These are phyloP conservation scores for Palaemon carinicauda DNA, from an alignment of 1,140 invertebrate species.

Conservation along the genomic window DNA sequence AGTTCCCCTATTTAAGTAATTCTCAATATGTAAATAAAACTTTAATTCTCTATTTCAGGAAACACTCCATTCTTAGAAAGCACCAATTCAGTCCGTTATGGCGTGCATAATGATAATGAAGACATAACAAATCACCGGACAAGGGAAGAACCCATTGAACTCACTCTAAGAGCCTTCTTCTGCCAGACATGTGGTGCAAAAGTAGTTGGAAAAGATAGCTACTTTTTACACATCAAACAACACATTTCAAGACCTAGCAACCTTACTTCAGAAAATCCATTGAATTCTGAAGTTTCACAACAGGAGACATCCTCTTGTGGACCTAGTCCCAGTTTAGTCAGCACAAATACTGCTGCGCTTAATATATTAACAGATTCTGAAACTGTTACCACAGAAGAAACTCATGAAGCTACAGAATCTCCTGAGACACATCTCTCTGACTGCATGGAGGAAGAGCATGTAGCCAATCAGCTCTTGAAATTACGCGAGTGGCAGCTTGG, in stretches of 20 bases:
- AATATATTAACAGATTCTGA: constrained; percentile 10
- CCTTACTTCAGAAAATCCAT: too few relatives aligned
- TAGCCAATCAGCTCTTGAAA: constrained; percentile 36
- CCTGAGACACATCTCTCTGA: neutral
- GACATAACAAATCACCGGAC: neutral
- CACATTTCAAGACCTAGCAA: neutral
- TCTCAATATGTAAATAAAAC: too few relatives aligned
- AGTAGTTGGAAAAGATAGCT: constrained; percentile 19
- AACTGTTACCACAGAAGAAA: neutral
- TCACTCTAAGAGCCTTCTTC: constrained; percentile 9
- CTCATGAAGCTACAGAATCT: neutral
- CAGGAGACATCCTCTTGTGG: too few relatives aligned
- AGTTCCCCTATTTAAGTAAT: too few relatives aligned
- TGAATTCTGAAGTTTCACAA: too few relatives aligned
- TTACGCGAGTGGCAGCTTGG: constrained; percentile 42
- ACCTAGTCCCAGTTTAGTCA: too few relatives aligned
- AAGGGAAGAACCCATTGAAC: neutral
- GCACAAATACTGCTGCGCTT: too few relatives aligned
- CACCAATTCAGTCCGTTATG: too few relatives aligned
- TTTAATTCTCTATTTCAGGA: too few relatives aligned
- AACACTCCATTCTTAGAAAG: too few relatives aligned
- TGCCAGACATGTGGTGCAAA: constrained; percentile 35
- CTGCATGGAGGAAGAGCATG: constrained; percentile 28
- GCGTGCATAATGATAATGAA: neutral
- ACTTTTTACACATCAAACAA: constrained; percentile 19